Evolutionary conservation across 2,797 vertebrate species (phyloP).

Genomic region (Cossypha dichroa): DNA sequence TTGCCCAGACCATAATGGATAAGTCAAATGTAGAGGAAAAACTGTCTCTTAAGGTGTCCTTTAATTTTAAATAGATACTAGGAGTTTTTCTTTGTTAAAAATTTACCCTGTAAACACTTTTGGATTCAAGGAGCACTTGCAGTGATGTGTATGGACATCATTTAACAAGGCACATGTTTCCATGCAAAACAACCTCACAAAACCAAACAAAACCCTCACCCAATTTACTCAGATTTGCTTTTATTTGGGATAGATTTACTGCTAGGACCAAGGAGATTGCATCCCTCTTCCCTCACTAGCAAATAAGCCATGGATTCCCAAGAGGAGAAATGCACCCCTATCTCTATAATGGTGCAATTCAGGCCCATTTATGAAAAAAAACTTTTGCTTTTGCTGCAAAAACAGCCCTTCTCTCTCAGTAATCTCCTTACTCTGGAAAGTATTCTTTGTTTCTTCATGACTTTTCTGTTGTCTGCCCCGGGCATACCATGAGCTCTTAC

Average conservation of each 20-base stretch:
- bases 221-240: not conserved
- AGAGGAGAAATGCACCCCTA: not conserved
- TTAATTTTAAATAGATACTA: not conserved
- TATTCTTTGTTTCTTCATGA: not conserved
- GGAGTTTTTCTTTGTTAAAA: not conserved
- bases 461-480: not conserved
- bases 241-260: not conserved
- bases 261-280: not conserved
- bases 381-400: not conserved
- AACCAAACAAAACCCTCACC: not conserved
- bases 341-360: not conserved
- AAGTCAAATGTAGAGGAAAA: not conserved
- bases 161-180: not conserved
- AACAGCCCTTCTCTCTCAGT: not conserved
- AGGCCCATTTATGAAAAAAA: not conserved
- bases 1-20: not conserved
- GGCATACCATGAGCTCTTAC: not conserved
- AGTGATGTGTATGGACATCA: not conserved
- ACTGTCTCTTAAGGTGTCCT: not conserved
- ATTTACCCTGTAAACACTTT: not conserved
- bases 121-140: not conserved
- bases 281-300: not conserved
- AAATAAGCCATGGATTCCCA: not conserved
- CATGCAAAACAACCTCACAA: not conserved
- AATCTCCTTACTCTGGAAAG: not conserved